Base-by-base conservation (phyloP, 2,797 vertebrate species). In the Heliangelus exortis region DNA sequence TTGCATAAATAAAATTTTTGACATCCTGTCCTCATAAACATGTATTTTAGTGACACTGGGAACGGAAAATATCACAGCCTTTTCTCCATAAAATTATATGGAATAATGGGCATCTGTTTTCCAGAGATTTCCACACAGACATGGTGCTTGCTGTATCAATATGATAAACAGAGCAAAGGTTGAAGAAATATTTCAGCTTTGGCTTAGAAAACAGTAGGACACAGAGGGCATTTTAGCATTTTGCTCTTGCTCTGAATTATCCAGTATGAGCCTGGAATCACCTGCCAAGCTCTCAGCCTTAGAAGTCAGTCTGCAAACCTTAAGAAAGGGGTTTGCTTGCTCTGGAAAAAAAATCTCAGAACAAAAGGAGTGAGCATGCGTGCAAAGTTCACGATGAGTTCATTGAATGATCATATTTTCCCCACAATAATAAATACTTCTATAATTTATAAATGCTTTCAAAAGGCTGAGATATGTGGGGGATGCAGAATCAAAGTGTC, bases 341-440 rank as follows among this genome's bases (percentile, higher is more conserved):
- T 63, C 14, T 9, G 48, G 31, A 59, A 89, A 84, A 58, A 84
- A 58, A 91, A 7, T 51, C 43, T 61, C 48, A 36, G 71, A 65
- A 67, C 41, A 31, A 57, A 65, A 87, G 29, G 23, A 95, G 53
- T n/a, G 61, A 92, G 92, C 74, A 63, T 92, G 77, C 74, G 79
- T 81, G 89, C 59, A 95, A 90, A 93, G 95, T 96, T 97, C 96
- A 93, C 6, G 11, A 53, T 0, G 12, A 96, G 96, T 94, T 96
- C 92, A 96, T 76, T 78, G 62, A 96, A 97, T 84, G 94, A 96
- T 94, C 94, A 59, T 88, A 71, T 93, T 92, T 93, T 95, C 91
- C 83, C 59, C 91, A 90, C 89, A 95, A 96, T 95, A 96, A 96
- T 94, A 96, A 96, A 96, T 97, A 94, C 57, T 93, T 96, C 77